These are phyloP conservation scores for Platysteira castanea DNA, from an alignment of 2,113 vertebrate species.

Conservation along the genomic window DNA sequence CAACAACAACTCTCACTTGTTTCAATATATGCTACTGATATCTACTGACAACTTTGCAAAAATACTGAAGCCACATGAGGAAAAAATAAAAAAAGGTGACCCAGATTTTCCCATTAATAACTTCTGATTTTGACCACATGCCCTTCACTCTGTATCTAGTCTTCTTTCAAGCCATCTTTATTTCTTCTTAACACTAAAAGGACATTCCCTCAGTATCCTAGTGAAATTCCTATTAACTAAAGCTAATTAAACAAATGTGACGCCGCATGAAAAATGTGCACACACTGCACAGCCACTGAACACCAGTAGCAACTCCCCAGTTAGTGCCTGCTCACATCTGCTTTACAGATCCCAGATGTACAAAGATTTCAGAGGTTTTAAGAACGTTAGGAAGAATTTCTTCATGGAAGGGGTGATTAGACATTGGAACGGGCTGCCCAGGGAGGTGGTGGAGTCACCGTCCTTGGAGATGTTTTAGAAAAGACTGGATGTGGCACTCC, in stretches of 20 bases:
- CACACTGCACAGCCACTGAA: background rate
- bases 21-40: conserved; percentile 59
- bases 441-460: background rate
- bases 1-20: background rate
- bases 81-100: background rate
- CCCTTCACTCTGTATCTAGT: background rate
- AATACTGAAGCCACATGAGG: conserved; percentile 47
- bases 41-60: conserved; percentile 66
- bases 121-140: background rate
- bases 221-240: background rate
- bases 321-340: background rate
- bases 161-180: background rate
- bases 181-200: background rate
- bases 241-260: background rate
- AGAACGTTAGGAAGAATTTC: background rate
- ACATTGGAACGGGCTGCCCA: background rate
- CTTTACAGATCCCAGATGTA: background rate
- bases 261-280: background rate
- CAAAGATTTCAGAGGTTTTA: background rate
- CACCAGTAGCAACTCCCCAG: background rate
- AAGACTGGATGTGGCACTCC: background rate
- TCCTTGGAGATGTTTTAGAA: background rate
- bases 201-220: background rate
- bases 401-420: background rate
- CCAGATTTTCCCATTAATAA: background rate